Conservation (phyloP, 2,797 vertebrate species). For the Aratinga solstitialis region DNA sequence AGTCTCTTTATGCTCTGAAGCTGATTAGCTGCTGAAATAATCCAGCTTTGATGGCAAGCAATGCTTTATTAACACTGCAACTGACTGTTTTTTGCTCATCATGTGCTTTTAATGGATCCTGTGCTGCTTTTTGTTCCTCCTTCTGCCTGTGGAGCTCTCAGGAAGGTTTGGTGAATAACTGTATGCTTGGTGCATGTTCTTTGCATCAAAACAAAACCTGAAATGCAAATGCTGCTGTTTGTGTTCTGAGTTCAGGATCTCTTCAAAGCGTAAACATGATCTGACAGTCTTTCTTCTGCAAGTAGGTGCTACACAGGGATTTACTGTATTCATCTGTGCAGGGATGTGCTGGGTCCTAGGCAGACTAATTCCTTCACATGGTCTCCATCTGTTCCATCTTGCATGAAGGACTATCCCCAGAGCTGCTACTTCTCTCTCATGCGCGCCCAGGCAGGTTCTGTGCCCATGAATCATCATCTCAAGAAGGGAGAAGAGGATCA, state of each 20-base stretch:
- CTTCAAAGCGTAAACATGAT: background rate
- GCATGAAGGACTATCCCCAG: background rate
- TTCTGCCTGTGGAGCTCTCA: background rate
- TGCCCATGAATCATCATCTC: background rate
- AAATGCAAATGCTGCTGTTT: background rate
- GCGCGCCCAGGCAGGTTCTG: background rate
- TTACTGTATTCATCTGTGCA: background rate
- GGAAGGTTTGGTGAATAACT: background rate
- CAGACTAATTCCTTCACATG: background rate
- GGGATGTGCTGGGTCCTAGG: background rate
- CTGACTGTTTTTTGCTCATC: background rate
- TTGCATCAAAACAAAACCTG: background rate
- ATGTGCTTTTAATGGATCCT: background rate
- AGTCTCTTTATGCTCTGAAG: background rate
- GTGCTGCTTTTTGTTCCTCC: background rate
- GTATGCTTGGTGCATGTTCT: background rate
- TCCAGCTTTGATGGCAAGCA: slow-evolving; percentile 20
- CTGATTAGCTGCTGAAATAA: slow-evolving; percentile 35
- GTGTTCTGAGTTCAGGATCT: background rate
- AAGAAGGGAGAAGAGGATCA: background rate
- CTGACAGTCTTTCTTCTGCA: background rate
- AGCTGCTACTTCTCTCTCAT: background rate
- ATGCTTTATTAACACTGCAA: background rate
- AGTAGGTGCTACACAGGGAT: background rate
- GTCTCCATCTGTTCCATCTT: background rate